Conservation (phyloP, 2,797 vertebrate species). For the Ctenosaura bakeri region DNA sequence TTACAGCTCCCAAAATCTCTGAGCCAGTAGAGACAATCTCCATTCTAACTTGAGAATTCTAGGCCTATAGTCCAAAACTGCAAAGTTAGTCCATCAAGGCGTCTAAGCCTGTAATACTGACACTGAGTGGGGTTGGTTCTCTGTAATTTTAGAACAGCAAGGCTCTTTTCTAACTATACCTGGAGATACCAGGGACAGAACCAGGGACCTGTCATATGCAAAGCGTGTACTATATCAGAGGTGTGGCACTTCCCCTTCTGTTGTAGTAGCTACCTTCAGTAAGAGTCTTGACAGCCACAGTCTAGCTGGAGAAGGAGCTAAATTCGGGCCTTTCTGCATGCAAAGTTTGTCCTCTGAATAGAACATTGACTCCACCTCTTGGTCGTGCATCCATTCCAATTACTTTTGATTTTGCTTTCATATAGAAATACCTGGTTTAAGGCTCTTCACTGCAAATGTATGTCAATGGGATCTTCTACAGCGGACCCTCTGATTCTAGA, state of each 20-base stretch:
- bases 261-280: not conserved
- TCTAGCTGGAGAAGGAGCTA: not conserved
- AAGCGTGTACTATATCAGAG: not conserved
- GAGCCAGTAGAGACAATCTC: too few species aligned
- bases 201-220: not conserved
- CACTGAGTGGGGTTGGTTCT: not conserved
- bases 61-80: too few species aligned
- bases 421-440: too few species aligned
- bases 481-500: too few species aligned
- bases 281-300: not conserved
- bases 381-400: constrained; percentile 15
- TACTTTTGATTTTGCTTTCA: not conserved
- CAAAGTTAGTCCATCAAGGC: too few species aligned
- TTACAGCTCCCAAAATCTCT: too few species aligned
- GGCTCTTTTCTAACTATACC: not conserved
- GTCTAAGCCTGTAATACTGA: too few species aligned
- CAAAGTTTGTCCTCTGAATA: not conserved
- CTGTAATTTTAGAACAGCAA: not conserved
- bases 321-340: not conserved
- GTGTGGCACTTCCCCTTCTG: not conserved
- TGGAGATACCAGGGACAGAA: not conserved
- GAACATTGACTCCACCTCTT: not conserved
- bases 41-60: too few species aligned
- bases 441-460: too few species aligned
- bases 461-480: too few species aligned